These are phyloP conservation scores for Ophion ventricosus DNA, from an alignment of 2,888 invertebrate genomes.

Conservation along the genomic window DNA sequence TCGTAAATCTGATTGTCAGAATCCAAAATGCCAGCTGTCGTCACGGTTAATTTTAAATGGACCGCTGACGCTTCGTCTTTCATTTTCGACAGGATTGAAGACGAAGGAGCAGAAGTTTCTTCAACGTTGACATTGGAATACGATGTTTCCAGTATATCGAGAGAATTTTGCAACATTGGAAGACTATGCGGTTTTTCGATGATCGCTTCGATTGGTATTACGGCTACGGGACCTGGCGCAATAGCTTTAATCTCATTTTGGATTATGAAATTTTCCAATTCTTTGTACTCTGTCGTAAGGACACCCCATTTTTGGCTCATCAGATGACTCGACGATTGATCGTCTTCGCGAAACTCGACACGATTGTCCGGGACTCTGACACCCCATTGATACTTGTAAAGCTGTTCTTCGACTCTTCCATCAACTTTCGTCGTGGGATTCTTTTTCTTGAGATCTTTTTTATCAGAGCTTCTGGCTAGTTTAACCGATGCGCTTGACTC, in stretches of 20 bases:
- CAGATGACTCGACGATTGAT: constrained; percentile 64
- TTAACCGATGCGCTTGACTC: constrained; percentile 73
- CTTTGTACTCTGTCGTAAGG: constrained; percentile 39
- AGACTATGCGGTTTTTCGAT: neutral
- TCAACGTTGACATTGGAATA: neutral
- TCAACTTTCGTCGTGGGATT: constrained; percentile 72
- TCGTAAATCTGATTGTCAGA: constrained; percentile 7
- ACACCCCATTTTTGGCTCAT: constrained; percentile 69
- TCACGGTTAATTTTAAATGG: constrained; percentile 3
- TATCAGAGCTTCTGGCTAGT: constrained; percentile 70
- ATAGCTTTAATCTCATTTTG: constrained; percentile 2
- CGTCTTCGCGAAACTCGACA: constrained; percentile 38
- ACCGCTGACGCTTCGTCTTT: neutral
- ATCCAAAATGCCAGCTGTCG: neutral
- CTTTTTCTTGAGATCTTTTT: constrained; percentile 72
- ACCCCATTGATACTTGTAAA: constrained; percentile 72
- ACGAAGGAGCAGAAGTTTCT: neutral
- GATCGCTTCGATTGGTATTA: neutral
- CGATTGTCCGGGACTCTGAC: constrained; percentile 68
- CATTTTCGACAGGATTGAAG: constrained; percentile 24
- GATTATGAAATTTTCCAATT: neutral
- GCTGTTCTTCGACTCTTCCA: constrained; percentile 21
- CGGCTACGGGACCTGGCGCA: neutral
- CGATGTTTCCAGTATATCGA: neutral
- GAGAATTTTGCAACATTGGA: neutral